Conservation (phyloP, 2,113 vertebrate species). For the Trogon surrucura region DNA sequence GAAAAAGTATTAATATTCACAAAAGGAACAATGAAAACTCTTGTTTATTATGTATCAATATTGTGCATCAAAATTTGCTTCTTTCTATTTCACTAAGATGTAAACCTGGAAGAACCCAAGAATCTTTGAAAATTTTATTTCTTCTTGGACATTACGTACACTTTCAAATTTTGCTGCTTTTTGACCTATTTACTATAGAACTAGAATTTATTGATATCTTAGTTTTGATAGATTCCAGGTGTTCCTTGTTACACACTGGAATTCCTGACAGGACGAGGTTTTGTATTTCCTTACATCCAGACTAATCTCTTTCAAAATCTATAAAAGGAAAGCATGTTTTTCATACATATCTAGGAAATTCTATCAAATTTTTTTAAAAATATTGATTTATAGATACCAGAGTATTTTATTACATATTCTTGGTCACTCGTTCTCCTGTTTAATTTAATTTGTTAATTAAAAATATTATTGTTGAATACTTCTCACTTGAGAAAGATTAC, state of each 20-base stretch:
- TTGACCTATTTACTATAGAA: neutral
- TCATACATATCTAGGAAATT: neutral
- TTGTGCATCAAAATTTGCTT: neutral
- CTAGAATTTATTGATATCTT: neutral
- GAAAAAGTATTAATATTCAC: neutral
- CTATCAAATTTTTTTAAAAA: neutral
- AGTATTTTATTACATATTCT: neutral
- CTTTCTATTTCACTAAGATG: neutral
- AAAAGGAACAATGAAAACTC: neutral
- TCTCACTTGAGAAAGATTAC: neutral
- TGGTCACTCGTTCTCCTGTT: neutral
- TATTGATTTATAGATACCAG: neutral
- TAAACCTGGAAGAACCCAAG: neutral
- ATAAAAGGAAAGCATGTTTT: neutral
- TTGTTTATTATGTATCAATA: neutral
- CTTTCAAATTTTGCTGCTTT: neutral
- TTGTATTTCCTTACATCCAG: neutral
- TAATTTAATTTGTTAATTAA: neutral
- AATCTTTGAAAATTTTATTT: neutral
- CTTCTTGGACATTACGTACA: neutral
- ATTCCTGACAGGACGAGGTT: neutral
- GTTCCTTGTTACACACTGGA: neutral
- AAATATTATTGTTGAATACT: neutral
- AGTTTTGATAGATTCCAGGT: neutral
- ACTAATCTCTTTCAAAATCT: neutral